Evolutionary conservation across 1,140 invertebrate genomes (phyloP).

Genomic region (Nylanderia fulva): DNA sequence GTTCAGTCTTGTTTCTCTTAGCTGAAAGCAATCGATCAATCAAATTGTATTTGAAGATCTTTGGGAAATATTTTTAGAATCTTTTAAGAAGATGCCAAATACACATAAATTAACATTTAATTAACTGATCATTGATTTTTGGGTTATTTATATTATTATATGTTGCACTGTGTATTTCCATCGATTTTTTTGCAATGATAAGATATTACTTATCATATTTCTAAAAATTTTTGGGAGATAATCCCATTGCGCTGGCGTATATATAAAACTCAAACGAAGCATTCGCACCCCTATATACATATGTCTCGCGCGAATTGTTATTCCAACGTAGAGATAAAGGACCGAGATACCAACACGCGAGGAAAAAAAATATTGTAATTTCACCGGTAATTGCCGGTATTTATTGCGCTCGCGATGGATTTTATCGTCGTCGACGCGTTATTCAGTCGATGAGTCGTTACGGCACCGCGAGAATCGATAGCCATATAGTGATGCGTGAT

Average conservation of each 20-base stretch:
- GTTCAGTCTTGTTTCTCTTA: too few species aligned
- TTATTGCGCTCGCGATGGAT: conserved; percentile 42
- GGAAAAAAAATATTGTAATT: conserved; percentile 33
- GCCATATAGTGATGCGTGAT: conserved; percentile 1
- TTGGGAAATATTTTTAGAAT: too few species aligned
- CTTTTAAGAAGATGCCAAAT: too few species aligned
- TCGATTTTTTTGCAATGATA: background rate
- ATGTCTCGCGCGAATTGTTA: background rate
- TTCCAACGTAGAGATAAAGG: conserved; percentile 6
- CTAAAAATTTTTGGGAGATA: background rate
- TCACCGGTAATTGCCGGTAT: conserved; percentile 28
- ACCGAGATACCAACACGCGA: background rate
- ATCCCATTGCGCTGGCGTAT: background rate
- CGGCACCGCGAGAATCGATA: conserved; percentile 13
- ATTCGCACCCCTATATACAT: background rate
- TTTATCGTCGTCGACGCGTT: conserved; percentile 39
- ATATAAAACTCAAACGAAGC: background rate
- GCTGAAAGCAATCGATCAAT: too few species aligned
- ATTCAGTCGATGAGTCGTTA: conserved; percentile 29
- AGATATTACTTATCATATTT: background rate
- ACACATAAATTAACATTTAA: too few species aligned
- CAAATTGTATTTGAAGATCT: too few species aligned
- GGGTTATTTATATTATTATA: too few species aligned
- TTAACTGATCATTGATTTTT: too few species aligned
- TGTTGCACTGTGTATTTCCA: background rate